Conservation (phyloP, 1,140 invertebrate species). For the Neoseiulus cucumeris region DNA sequence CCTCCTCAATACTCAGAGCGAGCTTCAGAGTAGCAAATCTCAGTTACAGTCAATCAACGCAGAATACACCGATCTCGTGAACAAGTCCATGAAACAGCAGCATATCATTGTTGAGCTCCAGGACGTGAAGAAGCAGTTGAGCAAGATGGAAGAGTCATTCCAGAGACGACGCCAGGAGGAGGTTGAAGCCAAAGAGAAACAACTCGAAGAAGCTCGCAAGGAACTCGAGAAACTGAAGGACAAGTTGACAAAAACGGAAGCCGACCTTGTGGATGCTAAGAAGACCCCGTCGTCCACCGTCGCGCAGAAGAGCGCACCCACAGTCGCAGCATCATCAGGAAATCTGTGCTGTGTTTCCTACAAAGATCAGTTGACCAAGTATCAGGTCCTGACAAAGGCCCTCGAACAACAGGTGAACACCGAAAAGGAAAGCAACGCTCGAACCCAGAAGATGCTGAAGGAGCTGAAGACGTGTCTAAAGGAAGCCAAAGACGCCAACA, state of each 20-base stretch:
- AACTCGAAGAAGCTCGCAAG: background rate
- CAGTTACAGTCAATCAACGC: too few relatives aligned
- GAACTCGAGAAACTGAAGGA: background rate
- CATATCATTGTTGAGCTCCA: constrained; percentile 6
- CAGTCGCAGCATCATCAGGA: background rate
- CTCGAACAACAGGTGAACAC: background rate
- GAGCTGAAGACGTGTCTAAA: background rate
- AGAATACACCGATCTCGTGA: too few relatives aligned
- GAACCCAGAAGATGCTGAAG: background rate
- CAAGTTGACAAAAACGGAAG: background rate
- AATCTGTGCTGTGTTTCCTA: background rate
- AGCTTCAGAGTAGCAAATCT: background rate
- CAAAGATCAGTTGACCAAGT: constrained; percentile 6
- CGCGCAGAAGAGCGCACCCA: background rate
- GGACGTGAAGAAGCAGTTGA: background rate
- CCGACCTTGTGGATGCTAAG: background rate
- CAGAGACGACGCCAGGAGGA: background rate
- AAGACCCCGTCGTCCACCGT: background rate
- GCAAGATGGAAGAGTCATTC: background rate
- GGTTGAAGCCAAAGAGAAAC: constrained; percentile 1
- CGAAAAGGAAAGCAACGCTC: background rate
- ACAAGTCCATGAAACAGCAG: too few relatives aligned
- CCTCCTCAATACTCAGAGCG: background rate
- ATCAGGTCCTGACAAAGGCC: background rate
- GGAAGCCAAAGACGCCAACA: background rate